These are phyloP conservation scores for Smutsia temminckii DNA, from an alignment of 2,797 vertebrate genomes.

Conservation along the genomic window DNA sequence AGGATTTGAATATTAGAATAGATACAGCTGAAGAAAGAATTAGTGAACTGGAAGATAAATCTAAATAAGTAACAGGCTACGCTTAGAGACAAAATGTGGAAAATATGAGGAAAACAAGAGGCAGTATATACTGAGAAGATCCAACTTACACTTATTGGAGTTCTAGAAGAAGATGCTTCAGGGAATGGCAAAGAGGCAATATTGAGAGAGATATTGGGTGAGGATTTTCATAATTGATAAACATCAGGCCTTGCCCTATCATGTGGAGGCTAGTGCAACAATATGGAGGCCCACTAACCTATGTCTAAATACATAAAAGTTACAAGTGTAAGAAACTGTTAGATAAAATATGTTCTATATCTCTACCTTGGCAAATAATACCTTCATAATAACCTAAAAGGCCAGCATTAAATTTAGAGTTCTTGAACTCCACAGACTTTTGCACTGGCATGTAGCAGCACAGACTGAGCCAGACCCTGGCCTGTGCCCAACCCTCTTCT, in stretches of 20 bases:
- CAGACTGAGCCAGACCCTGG: background rate
- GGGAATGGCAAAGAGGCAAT: background rate
- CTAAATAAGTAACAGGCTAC: background rate
- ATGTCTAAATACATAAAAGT: background rate
- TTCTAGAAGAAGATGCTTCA: background rate
- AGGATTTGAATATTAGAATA: background rate
- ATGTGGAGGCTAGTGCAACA: background rate
- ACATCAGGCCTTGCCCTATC: background rate
- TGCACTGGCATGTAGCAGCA: background rate
- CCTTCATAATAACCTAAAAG: background rate
- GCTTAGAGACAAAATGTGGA: background rate
- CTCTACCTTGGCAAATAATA: background rate
- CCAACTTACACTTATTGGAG: background rate
- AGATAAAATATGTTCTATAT: background rate
- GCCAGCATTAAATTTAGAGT: background rate
- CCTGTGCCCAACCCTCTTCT: fast-evolving
- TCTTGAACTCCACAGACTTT: background rate
- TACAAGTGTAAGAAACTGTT: background rate
- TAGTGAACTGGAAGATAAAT: background rate
- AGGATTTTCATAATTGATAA: background rate
- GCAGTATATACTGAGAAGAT: background rate
- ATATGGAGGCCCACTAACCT: background rate
- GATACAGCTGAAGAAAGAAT: background rate
- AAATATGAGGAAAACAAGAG: background rate
- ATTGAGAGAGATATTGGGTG: background rate